These are phyloP conservation scores for Odontomachus brunneus DNA, from an alignment of 1,140 invertebrate species.

Conservation along the genomic window DNA sequence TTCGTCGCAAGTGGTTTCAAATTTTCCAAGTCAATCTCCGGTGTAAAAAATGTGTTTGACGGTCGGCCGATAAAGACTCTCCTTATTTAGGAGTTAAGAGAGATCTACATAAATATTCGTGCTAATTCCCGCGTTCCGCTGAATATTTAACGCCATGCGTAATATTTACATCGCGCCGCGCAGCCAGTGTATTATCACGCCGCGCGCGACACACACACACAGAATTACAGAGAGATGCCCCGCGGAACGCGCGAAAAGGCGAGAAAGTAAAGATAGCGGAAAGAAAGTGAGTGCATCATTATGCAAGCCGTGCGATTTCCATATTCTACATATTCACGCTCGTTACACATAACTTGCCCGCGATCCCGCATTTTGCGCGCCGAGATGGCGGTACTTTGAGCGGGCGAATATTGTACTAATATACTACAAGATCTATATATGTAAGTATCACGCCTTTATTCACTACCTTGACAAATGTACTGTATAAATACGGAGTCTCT, in stretches of 20 bases:
- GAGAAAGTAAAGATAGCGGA: conserved; percentile 70
- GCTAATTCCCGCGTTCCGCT: conserved; percentile 40
- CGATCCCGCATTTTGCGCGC: conserved; percentile 67
- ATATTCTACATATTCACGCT: conserved; percentile 73
- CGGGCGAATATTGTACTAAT: conserved; percentile 56
- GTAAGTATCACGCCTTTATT: conserved; percentile 37
- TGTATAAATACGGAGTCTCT: conserved; percentile 61
- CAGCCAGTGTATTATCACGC: conserved; percentile 36
- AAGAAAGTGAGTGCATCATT: conserved; percentile 66
- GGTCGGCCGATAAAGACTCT: conserved; percentile 31
- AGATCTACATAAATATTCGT: conserved; percentile 34
- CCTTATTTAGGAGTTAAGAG: conserved; percentile 12
- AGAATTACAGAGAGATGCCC: conserved; percentile 24
- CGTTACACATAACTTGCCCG: conserved; percentile 62
- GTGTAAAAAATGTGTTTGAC: conserved; percentile 27
- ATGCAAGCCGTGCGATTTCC: conserved; percentile 66
- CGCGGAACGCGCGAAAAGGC: conserved; percentile 46
- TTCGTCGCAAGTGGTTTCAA: background rate
- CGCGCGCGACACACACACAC: background rate
- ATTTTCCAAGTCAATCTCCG: background rate
- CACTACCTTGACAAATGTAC: conserved; percentile 56
- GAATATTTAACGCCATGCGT: conserved; percentile 39
- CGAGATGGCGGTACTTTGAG: conserved; percentile 60
- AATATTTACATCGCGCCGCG: conserved; percentile 40
- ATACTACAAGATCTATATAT: conserved; percentile 47